Base-by-base conservation (phyloP, 2,797 vertebrate genomes). In the Takifugu rubripes region DNA sequence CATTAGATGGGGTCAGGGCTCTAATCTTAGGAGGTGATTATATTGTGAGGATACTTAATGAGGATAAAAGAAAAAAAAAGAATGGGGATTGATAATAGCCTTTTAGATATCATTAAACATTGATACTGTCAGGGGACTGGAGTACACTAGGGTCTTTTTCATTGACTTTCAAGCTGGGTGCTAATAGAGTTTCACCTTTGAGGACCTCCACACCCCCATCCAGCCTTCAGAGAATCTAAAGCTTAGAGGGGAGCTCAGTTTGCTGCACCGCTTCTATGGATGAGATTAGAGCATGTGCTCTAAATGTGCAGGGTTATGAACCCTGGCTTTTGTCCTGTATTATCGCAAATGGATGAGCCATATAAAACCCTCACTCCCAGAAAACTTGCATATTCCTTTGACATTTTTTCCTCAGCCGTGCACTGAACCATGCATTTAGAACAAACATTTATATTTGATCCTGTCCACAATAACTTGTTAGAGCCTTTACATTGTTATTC, bases 101-200 rank as follows among this genome's bases (percentile, higher is more conserved):
- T 80, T 85, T 90, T 85, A 87, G 79, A 89, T 83, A 84, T 85
- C 81, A 90, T 91, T 85, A 91, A 90, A 89, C 81, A 90, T 92
- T 88, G 80, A 92, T 86, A 75, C 43, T 66, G 78, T 76, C 72
- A 68, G 80, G 83, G 75, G 84, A 79, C 71, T 21, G 55, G 66
- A 72, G 68, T 82, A 73, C 84, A 66, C 82, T 68, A 69, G 87
- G 75, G 66, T 72, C 64, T 72, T 76, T 79, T 78, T 75, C 77
- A 66, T 79, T 84, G 85, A 89, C 86, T 86, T 21, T 87, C 79
- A 78, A 74, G 74, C 83, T 72, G 74, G 47, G 64, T 75, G 77
- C 70, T 89, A 88, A 85, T 85, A 84, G 78, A 83, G 72, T 84
- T 86, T 88, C 74, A 87, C 82, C 86, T 85, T 72, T 54, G 71